phyloP scores from a whole-genome alignment of 2,797 vertebrate genomes.

The Gallirallus australis region DNA sequence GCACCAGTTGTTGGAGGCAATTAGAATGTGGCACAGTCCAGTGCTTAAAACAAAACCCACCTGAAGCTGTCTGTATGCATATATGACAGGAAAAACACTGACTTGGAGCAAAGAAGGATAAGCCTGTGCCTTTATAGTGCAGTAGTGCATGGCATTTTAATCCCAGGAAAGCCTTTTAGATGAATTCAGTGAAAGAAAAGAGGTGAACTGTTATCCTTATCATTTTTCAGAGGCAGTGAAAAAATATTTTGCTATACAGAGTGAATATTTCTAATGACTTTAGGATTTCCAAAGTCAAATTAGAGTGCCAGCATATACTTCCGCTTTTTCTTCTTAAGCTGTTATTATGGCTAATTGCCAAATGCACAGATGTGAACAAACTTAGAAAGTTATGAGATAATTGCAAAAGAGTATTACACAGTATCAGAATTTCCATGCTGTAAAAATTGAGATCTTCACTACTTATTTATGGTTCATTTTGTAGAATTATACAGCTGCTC shows the following conservation, averaged over 20 bases:
- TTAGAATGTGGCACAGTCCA: not conserved
- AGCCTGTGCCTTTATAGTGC: not conserved
- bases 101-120: not conserved
- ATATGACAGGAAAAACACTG: not conserved
- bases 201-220: not conserved
- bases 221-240: not conserved
- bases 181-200: not conserved
- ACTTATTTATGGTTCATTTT: not conserved
- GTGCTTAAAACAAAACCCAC: not conserved
- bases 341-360: not conserved
- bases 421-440: not conserved
- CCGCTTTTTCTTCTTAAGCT: not conserved
- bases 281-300: not conserved
- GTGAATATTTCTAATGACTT: not conserved
- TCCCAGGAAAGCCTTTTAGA: not conserved
- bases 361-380: not conserved
- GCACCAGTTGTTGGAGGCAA: rapidly evolving
- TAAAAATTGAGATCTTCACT: not conserved
- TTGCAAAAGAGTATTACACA: not conserved
- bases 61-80: not conserved
- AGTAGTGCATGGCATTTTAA: not conserved
- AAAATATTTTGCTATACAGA: not conserved
- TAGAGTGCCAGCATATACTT: not conserved
- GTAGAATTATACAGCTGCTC: not conserved
- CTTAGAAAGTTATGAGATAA: not conserved